A percentile compares a stretch with the other conserved stretches of the same genome.
phyloP scores from a whole-genome alignment of 1,140 invertebrate species.

The Plectrocnemia conspersa region DNA sequence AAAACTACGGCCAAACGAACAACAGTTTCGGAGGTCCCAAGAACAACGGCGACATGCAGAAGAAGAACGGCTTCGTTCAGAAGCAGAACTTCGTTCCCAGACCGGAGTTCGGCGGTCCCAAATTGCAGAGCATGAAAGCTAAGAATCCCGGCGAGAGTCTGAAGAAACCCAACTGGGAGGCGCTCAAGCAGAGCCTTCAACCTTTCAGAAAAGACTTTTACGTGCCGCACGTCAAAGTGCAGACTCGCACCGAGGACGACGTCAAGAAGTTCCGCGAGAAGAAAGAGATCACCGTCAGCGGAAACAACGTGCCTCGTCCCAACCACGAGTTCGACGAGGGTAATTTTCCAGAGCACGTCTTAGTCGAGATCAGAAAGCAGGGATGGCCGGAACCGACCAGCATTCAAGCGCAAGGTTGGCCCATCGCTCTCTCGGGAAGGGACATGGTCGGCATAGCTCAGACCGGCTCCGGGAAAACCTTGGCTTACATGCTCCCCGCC shows the following conservation, averaged over 20 bases:
- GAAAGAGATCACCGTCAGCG: conserved; percentile 84
- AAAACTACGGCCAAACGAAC: conserved; percentile 43
- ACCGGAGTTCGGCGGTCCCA: conserved; percentile 49
- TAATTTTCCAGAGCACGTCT: conserved; percentile 79
- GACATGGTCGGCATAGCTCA: conserved; percentile 95
- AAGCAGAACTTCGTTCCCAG: conserved; percentile 42
- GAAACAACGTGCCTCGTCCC: conserved; percentile 77
- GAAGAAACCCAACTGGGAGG: conserved; percentile 81
- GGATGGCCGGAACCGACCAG: conserved; percentile 81
- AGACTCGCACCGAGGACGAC: conserved; percentile 65
- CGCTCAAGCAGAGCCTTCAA: conserved; percentile 58
- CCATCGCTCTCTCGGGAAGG: conserved; percentile 83
- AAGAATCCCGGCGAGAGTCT: conserved; percentile 73
- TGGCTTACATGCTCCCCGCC: conserved; percentile 79
- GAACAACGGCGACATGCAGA: conserved; percentile 38
- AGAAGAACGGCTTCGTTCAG: conserved; percentile 40
- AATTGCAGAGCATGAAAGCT: conserved; percentile 58
- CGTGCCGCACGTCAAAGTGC: conserved; percentile 72
- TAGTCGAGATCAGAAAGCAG: conserved; percentile 75
- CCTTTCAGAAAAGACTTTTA: conserved; percentile 93
- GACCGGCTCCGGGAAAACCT: conserved; percentile 87
- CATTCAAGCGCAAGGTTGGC: conserved; percentile 88
- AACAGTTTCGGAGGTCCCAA: conserved; percentile 51
- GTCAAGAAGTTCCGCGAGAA: conserved; percentile 66
- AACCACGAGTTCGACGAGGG: conserved; percentile 85